A percentile compares a stretch with the other conserved stretches of the same genome.
Conservation (phyloP, 92 coral and sea anemone species). For the Porites lobata region DNA sequence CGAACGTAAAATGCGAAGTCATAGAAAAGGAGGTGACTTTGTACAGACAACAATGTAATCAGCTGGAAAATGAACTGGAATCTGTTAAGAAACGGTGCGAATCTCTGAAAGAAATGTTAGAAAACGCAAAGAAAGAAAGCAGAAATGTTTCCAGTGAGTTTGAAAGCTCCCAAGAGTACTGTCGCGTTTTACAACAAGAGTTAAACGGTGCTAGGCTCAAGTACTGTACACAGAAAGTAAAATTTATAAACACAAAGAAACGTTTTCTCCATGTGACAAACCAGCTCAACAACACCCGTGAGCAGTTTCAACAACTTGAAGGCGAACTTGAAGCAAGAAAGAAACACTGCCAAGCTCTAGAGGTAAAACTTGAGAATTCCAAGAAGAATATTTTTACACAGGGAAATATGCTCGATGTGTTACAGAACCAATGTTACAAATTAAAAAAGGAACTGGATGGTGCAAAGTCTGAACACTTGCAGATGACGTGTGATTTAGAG, state of each 20-base stretch:
- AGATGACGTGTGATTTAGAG: conserved; percentile 79
- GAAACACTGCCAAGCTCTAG: conserved; percentile 83
- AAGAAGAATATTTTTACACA: conserved; percentile 90
- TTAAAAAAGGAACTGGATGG: conserved; percentile 89
- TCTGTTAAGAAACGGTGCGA: conserved; percentile 82
- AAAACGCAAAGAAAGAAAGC: conserved; percentile 70
- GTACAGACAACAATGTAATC: conserved; percentile 88
- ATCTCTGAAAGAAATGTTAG: conserved; percentile 78
- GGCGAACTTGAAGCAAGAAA: conserved; percentile 85
- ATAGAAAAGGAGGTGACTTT: conserved; percentile 84
- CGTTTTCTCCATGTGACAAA: conserved; percentile 81
- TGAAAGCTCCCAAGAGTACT: conserved; percentile 84
- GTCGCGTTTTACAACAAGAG: conserved; percentile 91
- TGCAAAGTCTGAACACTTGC: conserved; percentile 74
- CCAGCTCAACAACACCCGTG: conserved; percentile 77
- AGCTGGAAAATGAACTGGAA: conserved; percentile 86
- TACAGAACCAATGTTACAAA: conserved; percentile 94
- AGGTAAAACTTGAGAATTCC: conserved; percentile 83
- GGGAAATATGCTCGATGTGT: conserved; percentile 93
- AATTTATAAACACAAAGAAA: conserved; percentile 90
- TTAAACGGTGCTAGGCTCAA: conserved; percentile 91
- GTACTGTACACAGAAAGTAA: conserved; percentile 93
- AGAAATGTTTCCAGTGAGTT: conserved; percentile 59
- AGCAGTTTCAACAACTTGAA: conserved; percentile 76
- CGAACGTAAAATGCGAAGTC: conserved; percentile 77